Percentiles rank a stretch among this genome's conserved stretches.
Conservation (phyloP, 2,888 invertebrate species). For the Anoplius nigerrimus region DNA sequence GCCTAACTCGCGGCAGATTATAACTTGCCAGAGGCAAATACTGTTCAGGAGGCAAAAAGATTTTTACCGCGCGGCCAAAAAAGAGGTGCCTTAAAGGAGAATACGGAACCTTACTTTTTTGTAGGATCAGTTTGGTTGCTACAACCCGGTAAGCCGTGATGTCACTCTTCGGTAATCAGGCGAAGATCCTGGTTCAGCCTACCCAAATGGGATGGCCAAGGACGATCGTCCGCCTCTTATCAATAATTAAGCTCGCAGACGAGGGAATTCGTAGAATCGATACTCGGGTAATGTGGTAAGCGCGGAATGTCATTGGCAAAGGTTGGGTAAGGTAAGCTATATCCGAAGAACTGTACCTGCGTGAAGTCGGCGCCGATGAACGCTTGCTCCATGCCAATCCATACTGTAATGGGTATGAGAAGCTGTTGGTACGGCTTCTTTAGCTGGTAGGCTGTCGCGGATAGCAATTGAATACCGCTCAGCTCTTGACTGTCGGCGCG, state of each 20-base stretch:
- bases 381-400: conserved; percentile 98
- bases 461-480: conserved; percentile 86
- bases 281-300: not conserved
- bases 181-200: too few species aligned
- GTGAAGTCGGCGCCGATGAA: conserved; percentile 95
- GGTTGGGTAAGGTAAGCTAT: not conserved
- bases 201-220: too few species aligned
- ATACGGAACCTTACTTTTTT: conserved; percentile 29
- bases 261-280: not conserved
- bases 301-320: not conserved
- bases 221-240: too few species aligned
- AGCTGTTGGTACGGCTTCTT: conserved; percentile 94
- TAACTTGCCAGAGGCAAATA: not conserved
- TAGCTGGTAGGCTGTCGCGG: conserved; percentile 93
- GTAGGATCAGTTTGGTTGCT: not conserved
- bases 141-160: not conserved
- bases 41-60: not conserved
- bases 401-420: conserved; percentile 95
- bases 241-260: not conserved
- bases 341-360: conserved; percentile 77
- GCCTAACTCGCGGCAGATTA: not conserved
- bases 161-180: too few species aligned
- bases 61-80: too few species aligned
- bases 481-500: conserved; percentile 85
- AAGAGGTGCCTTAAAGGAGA: not conserved